These are phyloP conservation scores for Meloidogyne floridensis DNA, from an alignment of 1,140 invertebrate species.

Conservation along the genomic window DNA sequence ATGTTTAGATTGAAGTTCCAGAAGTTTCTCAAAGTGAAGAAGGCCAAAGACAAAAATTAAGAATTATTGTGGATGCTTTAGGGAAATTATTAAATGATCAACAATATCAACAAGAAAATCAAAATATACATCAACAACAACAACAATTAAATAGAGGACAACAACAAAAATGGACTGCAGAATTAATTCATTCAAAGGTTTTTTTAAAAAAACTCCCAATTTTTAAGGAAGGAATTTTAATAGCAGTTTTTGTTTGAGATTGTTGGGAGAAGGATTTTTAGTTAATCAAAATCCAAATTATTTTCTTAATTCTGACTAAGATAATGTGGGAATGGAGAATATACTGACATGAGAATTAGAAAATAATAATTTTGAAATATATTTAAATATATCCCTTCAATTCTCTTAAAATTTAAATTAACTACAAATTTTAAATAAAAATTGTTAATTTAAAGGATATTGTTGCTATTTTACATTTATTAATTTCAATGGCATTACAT, in stretches of 20 bases:
- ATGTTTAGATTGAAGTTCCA: conserved; percentile 80
- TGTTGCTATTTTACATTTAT: conserved; percentile 88
- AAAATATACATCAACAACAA: conserved; percentile 58
- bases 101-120: conserved; percentile 9
- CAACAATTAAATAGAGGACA: conserved; percentile 69
- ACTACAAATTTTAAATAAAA: no score
- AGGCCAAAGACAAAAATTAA: conserved; percentile 90
- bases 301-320: conserved; percentile 22
- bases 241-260: no score
- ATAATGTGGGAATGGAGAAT: conserved; percentile 5
- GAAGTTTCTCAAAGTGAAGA: conserved; percentile 98
- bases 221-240: background rate
- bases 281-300: background rate
- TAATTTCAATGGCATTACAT: conserved; percentile 87
- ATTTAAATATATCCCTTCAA: no score
- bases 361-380: conserved; percentile 57
- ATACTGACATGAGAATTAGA: no score
- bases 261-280: no score
- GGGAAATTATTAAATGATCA: conserved; percentile 73
- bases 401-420: no score
- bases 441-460: conserved; percentile 75
- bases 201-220: background rate
- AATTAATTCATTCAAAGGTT: conserved; percentile 71
- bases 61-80: conserved; percentile 81
- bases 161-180: conserved; percentile 86